Evolutionary conservation across 2,888 invertebrate genomes (phyloP).

Genomic region (Gonocerus acuteangulatus): DNA sequence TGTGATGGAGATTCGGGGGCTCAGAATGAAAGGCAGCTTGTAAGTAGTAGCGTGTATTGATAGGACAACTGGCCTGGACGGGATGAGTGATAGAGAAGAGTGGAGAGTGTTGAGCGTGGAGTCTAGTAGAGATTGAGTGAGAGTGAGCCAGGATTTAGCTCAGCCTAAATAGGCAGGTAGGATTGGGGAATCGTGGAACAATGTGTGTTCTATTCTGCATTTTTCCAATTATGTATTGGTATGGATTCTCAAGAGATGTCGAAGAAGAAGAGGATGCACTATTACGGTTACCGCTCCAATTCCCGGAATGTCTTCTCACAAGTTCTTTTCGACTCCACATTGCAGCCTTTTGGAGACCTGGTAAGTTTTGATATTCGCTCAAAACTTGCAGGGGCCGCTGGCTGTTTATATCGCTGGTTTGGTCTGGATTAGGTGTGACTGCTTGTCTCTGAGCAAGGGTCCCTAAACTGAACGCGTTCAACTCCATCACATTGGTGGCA

Average conservation of each 20-base stretch:
- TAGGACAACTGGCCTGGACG: too few species aligned
- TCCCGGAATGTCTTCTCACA: constrained; percentile 75
- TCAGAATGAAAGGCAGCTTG: too few species aligned
- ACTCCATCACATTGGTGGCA: too few species aligned
- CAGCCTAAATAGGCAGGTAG: too few species aligned
- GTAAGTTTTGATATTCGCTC: constrained; percentile 62
- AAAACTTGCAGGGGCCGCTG: constrained; percentile 41
- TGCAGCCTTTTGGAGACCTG: constrained; percentile 48
- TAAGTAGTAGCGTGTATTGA: too few species aligned
- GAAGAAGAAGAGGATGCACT: constrained; percentile 89
- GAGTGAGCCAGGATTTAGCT: too few species aligned
- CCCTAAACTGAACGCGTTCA: too few species aligned
- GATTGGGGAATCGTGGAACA: too few species aligned
- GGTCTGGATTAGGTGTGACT: constrained; percentile 76
- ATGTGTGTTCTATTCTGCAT: constrained; percentile 50
- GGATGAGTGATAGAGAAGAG: too few species aligned
- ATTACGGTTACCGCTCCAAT: constrained; percentile 91
- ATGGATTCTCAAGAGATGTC: constrained; percentile 84
- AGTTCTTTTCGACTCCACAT: constrained; percentile 36
- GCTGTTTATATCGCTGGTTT: constrained; percentile 18
- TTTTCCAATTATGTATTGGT: constrained; percentile 69
- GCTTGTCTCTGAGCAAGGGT: constrained; percentile 53
- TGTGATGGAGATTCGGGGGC: too few species aligned
- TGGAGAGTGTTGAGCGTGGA: too few species aligned
- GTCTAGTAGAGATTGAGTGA: too few species aligned